Percentiles rank a stretch among this genome's conserved stretches.
phyloP scores from a whole-genome alignment of 2,113 vertebrate genomes.

The Callipepla squamata region DNA sequence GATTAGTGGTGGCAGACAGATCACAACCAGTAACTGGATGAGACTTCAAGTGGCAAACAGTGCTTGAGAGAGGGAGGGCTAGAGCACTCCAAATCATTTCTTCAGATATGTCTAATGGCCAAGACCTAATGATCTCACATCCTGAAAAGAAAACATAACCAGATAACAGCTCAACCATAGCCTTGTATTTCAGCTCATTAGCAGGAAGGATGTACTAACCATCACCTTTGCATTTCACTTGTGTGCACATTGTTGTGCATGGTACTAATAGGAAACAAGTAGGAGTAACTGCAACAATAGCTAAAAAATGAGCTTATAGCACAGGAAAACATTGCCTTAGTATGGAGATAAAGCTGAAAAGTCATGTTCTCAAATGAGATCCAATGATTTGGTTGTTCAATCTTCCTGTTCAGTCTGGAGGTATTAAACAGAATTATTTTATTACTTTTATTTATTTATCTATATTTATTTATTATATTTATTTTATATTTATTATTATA shows the following conservation, averaged over 20 bases:
- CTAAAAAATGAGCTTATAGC: not conserved
- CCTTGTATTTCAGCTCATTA: not conserved
- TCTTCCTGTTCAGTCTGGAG: not conserved
- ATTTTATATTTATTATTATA: no score
- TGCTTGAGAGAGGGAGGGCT: not conserved
- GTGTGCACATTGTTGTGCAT: not conserved
- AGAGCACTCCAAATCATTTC: not conserved
- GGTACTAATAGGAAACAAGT: not conserved
- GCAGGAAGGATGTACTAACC: not conserved
- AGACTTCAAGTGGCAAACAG: fast-evolving
- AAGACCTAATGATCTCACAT: not conserved
- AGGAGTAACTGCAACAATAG: not conserved
- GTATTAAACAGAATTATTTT: not conserved
- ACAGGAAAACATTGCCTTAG: not conserved
- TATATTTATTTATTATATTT: no score
- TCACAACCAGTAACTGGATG: not conserved
- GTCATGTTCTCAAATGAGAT: not conserved
- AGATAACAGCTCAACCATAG: not conserved
- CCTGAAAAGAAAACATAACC: not conserved
- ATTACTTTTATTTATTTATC: no score
- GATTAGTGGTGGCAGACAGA: not conserved
- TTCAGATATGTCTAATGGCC: not conserved
- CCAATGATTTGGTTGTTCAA: not conserved
- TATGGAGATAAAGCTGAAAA: not conserved
- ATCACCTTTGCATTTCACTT: not conserved